Base-by-base conservation (phyloP, 2,113 vertebrate genomes). In the Collichthys lucidus region DNA sequence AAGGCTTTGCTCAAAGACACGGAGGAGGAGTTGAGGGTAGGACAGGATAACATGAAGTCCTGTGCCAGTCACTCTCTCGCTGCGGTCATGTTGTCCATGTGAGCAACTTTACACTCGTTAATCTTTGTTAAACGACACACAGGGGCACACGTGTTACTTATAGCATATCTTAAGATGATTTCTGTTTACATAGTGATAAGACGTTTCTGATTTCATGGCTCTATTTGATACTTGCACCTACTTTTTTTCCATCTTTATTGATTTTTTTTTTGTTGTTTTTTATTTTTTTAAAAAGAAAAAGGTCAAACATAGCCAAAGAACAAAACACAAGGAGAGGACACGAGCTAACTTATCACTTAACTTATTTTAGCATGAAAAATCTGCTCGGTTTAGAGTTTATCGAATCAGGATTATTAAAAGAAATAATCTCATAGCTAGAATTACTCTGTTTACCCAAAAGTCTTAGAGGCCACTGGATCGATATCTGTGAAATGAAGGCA, bases 251-350 rank as follows among this genome's bases (percentile, higher is more conserved):
- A 80, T 44, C 40, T 63, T 8, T 40, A 40, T 40, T 40, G 35
- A 2, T 53, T 76, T 26, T 50, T 50, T 50, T 86, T 76, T 84
- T 50, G 76, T 29, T 20, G 79, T 80, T 60, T 75, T 79, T 80
- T 60, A 73, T 79, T 71, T 65, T 66, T 35, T 35, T 6, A 6
- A 35, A 73, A 78, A 73, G 62, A 80, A 85, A 91, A 89, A 88
- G 88, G 90, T 95, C 88, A 86, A 87, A 89, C 81, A 67, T 89
- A 94, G 93, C 94, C 95, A 94, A 94, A 94, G 94, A 94, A 91
- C 88, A 92, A 91, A 74, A 85, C 17, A 59, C 66, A 77, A 80
- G 73, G 68, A 85, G 69, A 79, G 84, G 65, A 77, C 79, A 74
- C 26, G 61, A 67, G 57, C 63, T 84, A 83, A 84, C 56, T 70